These are phyloP conservation scores for Beris chalybata DNA, from an alignment of 2,888 invertebrate genomes.

Conservation along the genomic window DNA sequence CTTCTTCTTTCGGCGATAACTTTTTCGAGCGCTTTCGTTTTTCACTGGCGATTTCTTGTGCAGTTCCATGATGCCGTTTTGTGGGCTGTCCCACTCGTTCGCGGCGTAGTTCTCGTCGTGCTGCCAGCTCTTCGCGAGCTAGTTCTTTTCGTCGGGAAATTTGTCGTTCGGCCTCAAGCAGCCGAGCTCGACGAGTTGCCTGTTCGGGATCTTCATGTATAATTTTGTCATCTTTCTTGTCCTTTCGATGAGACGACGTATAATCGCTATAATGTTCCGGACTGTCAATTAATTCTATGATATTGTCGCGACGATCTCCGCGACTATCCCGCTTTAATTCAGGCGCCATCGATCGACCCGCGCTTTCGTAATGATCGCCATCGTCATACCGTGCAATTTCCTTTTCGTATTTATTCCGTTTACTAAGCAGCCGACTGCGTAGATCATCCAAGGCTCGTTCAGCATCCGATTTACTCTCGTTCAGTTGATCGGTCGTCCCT, in stretches of 20 bases:
- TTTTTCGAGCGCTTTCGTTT: conserved; percentile 42
- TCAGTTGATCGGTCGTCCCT: conserved; percentile 49
- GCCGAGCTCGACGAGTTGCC: conserved; percentile 65
- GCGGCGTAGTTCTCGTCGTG: conserved; percentile 66
- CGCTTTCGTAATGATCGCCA: conserved; percentile 31
- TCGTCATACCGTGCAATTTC: conserved; percentile 55
- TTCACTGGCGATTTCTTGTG: conserved; percentile 46
- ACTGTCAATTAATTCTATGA: conserved; percentile 57
- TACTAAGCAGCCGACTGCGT: conserved; percentile 71
- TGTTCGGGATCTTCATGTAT: conserved; percentile 57
- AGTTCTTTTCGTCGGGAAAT: conserved; percentile 77
- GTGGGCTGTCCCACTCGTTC: conserved; percentile 50
- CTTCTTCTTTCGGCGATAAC: conserved; percentile 44
- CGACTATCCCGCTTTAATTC: conserved; percentile 1
- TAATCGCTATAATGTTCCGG: conserved; percentile 57
- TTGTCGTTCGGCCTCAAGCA: conserved; percentile 73
- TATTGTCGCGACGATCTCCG: conserved; percentile 41
- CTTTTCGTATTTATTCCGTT: conserved; percentile 68
- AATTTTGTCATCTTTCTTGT: conserved; percentile 32
- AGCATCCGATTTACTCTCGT: conserved; percentile 55
- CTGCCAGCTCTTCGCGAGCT: conserved; percentile 72
- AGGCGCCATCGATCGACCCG: not conserved
- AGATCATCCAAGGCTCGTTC: conserved; percentile 74
- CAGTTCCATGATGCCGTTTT: conserved; percentile 41
- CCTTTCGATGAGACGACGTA: conserved; percentile 37